Percentiles rank a stretch among this genome's conserved stretches.
Evolutionary conservation across 1,140 invertebrate genomes (phyloP).

Genomic region (Dermatophagoides farinae): DNA sequence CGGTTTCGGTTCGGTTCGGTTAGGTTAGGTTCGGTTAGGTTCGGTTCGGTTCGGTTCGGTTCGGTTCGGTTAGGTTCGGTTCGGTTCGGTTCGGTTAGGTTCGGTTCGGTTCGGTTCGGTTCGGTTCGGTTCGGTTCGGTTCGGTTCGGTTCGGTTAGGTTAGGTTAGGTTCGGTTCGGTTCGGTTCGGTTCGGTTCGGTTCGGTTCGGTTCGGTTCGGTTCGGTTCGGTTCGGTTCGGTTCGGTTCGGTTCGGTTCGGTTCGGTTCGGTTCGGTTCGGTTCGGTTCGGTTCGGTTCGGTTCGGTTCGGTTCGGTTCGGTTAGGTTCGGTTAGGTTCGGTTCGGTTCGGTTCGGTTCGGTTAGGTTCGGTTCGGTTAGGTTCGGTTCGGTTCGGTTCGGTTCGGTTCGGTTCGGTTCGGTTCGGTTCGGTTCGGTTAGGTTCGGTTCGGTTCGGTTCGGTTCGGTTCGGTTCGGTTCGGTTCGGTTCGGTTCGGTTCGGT

Average conservation of each 20-base stretch:
- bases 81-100: no score
- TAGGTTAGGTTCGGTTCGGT: not conserved
- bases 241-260: slow-evolving; percentile 15
- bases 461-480: slow-evolving; percentile 17
- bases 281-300: slow-evolving; percentile 17
- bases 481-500: slow-evolving; percentile 16
- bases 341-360: slow-evolving; percentile 16
- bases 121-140: not conserved
- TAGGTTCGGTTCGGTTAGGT: not conserved
- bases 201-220: not conserved
- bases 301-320: slow-evolving; percentile 15
- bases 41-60: no score
- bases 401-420: slow-evolving; percentile 15
- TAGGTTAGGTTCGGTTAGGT: no score
- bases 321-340: slow-evolving; percentile 15
- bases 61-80: no score
- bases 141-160: not conserved
- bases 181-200: not conserved
- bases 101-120: no score
- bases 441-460: slow-evolving; percentile 16
- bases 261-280: slow-evolving; percentile 17
- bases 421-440: slow-evolving; percentile 16
- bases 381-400: slow-evolving; percentile 11
- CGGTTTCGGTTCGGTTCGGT: no score
- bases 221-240: not conserved